A percentile compares a stretch with the other conserved stretches of the same genome.
Conservation (phyloP, 1,140 invertebrate genomes). For the Mercenaria mercenaria region DNA sequence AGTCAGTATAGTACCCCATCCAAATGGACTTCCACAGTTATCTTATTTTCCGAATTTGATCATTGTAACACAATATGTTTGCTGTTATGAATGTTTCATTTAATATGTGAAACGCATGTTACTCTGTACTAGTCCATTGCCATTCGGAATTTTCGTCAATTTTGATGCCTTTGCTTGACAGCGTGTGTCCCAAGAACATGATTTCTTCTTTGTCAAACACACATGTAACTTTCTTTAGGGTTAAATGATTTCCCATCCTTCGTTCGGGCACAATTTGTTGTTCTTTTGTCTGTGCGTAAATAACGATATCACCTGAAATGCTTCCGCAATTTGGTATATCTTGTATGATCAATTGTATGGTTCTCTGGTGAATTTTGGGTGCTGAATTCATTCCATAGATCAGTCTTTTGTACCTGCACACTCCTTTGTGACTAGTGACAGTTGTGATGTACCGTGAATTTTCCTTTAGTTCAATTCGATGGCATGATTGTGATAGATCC, state of each 20-base stretch:
- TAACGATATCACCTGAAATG: slow-evolving; percentile 75
- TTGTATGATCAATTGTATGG: slow-evolving; percentile 64
- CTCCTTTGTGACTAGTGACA: too few relatives aligned
- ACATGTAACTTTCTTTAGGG: slow-evolving; percentile 71
- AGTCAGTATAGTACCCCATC: neutral
- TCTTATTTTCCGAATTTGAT: neutral
- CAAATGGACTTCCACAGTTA: slow-evolving; percentile 37
- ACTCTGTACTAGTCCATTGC: slow-evolving; percentile 44
- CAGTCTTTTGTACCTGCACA: too few relatives aligned
- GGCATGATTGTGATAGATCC: slow-evolving; percentile 53
- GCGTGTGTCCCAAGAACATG: slow-evolving; percentile 72
- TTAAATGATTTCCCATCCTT: slow-evolving; percentile 60
- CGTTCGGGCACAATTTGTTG: slow-evolving; percentile 52
- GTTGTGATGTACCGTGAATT: too few relatives aligned
- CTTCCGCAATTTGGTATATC: too few relatives aligned
- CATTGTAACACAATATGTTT: slow-evolving; percentile 40
- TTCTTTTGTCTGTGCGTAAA: slow-evolving; percentile 63
- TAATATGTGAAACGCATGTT: slow-evolving; percentile 53
- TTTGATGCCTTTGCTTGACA: slow-evolving; percentile 64
- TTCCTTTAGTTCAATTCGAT: too few relatives aligned
- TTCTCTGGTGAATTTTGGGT: slow-evolving; percentile 71
- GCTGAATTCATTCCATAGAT: too few relatives aligned
- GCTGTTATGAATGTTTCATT: slow-evolving; percentile 23
- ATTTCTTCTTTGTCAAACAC: slow-evolving; percentile 66
- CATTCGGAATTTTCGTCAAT: slow-evolving; percentile 39